Percentiles rank a stretch among this genome's conserved stretches.
These are phyloP conservation scores for Epizoanthus fatuus DNA, from an alignment of 92 coral and sea anemone species.

Conservation along the genomic window DNA sequence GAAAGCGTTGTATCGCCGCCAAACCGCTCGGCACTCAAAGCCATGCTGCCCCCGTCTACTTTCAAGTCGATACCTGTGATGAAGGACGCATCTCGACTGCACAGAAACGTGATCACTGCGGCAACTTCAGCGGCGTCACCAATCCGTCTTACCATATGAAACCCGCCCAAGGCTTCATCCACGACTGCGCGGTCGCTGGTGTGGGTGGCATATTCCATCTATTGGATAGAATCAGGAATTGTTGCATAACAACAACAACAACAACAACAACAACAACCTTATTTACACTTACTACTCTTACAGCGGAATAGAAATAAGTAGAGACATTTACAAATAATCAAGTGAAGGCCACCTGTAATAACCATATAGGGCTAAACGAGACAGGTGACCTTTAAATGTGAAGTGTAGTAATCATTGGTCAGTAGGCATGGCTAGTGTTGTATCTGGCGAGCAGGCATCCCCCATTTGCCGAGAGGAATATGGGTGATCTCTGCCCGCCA, in stretches of 20 bases:
- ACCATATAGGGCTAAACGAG: too few relatives aligned
- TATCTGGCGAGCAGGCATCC: too few relatives aligned
- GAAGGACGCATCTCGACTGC: constrained; percentile 67
- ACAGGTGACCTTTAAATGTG: too few relatives aligned
- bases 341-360: too few relatives aligned
- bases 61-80: constrained; percentile 44
- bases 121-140: constrained; percentile 73
- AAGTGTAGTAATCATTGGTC: too few relatives aligned
- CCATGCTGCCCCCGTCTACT: constrained; percentile 67
- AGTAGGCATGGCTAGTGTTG: too few relatives aligned
- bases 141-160: constrained; percentile 53
- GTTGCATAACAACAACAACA: not conserved
- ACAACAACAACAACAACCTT: too few relatives aligned
- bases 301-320: too few relatives aligned
- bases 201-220: constrained; percentile 12
- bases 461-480: too few relatives aligned
- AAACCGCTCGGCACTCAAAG: constrained; percentile 59
- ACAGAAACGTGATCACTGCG: constrained; percentile 67
- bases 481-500: too few relatives aligned
- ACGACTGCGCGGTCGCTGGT: constrained; percentile 24
- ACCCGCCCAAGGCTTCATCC: constrained; percentile 56
- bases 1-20: constrained; percentile 26
- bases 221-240: not conserved
- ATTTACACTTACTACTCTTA: too few relatives aligned
- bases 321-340: too few relatives aligned